These are phyloP conservation scores for Nasonia oneida DNA, from an alignment of 2,888 invertebrate species.

Conservation along the genomic window DNA sequence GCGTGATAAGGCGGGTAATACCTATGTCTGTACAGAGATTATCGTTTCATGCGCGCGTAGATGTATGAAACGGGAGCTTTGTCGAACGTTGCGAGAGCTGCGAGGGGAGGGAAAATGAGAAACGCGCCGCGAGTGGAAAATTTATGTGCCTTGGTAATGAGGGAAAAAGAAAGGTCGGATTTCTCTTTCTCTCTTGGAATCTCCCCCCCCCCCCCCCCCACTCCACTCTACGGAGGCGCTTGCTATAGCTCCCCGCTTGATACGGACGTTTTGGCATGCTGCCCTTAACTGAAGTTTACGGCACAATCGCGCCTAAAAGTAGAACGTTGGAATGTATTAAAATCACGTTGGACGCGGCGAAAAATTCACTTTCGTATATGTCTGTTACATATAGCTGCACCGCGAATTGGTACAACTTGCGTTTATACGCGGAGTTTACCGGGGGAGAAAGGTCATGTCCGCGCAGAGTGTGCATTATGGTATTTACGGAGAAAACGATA, in stretches of 20 bases:
- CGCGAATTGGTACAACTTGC: neutral
- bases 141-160: constrained; percentile 34
- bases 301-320: constrained; percentile 54
- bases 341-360: constrained; percentile 22
- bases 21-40: neutral
- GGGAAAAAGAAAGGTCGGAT: constrained; percentile 31
- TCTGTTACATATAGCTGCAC: neutral
- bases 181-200: constrained; percentile 10
- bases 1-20: too few relatives aligned
- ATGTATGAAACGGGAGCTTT: neutral
- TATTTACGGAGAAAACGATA: neutral
- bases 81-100: neutral
- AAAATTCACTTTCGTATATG: neutral
- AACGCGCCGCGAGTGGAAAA: constrained; percentile 14
- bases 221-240: neutral
- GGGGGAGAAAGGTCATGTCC: neutral
- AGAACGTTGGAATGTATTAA: constrained; percentile 49
- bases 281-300: constrained; percentile 52
- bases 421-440: neutral
- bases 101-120: neutral
- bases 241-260: constrained; percentile 18
- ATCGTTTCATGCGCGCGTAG: too few relatives aligned
- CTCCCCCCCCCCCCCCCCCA: neutral
- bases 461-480: neutral
- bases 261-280: constrained; percentile 54